Base-by-base conservation (phyloP, 1,140 invertebrate genomes). In the Leptinotarsa defecta region DNA sequence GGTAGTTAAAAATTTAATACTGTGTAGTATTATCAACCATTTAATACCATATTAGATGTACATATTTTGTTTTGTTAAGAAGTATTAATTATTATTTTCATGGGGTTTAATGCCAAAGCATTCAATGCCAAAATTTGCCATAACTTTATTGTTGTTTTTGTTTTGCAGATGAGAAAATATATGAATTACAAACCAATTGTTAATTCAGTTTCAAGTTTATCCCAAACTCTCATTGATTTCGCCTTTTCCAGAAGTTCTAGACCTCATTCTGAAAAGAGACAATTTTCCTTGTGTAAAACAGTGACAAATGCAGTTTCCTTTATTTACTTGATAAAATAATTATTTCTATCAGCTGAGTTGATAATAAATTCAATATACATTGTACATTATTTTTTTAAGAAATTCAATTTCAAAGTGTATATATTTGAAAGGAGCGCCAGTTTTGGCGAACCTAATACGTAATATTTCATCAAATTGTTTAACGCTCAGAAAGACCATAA, bases 101-200 rank as follows among this genome's bases (percentile, higher is more conserved):
- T 80, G 79, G 79, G 81, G 76, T 81, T 81, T 82, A 83, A 84
- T 84, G 84, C 84, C 84, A 85, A 85, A 85, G 84, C 84, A 85
- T 85, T 84, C 84, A 84, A 85, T 83, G 84, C 84, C 84, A 85
- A 85, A 85, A 84, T 85, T 83, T 84, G 84, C 84, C 84, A 85
- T 85, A 82, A 71, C 57, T 80, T 78, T 82, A 81, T 83, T 83
- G 83, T 84, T 85, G 83, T 84, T 81, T 82, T 84, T 82, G 83
- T 73, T 83, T 83, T 82, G 79, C 76, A 80, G 74, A 81, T 74
- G 77, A 82, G 76, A 79, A 78, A 76, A 80, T 78, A 80, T 71
- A 69, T 74, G 4, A 69, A 34, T 70, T 57, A 48, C 15, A 70
- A 74, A 57, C 17, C 52, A 57, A 15, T 57, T 57, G 17, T 13